Evolutionary conservation across 2,888 invertebrate genomes (phyloP), one percentile per base, ranked within the genome.

Genomic region (Platycheirus rosarum): DNA sequence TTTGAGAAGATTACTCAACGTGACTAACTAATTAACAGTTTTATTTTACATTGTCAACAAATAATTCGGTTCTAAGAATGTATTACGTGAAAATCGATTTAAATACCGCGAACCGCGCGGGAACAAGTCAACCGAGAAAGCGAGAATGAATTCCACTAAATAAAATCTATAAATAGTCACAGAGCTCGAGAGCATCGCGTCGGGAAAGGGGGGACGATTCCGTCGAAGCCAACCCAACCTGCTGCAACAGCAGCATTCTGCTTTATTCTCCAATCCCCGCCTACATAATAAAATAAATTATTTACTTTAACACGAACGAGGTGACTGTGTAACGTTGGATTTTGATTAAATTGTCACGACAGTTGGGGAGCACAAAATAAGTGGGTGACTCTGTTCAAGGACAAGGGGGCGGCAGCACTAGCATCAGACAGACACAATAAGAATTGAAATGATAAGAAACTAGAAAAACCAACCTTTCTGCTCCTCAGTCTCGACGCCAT

Each of bases 401-500:
- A 44, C 60, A 60, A 60, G 37, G 18, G n/a, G 20, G 7, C 20
- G 55, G n/a, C 20, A 35, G 14, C n/a, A 29, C 16, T 29, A n/a
- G 9, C 11, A 53, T 13, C 3, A 62, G 14, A 37, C 13, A 14
- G 8, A 9, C 16, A 6, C 9, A 29, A 20, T 23, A 3, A 44
- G 26, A 37, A 44, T 23, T 32, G 8, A 14, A 18, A 37, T 11
- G 6, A 32, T n/a, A n/a, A n/a, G n/a, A n/a, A n/a, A n/a, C n/a
- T n/a, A n/a, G n/a, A n/a, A 26, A n/a, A 26, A n/a, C 29, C 23
- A 44, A 90, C 92, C 92, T 88, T 92, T 92, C 85, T 92, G 92
- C 85, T 94, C 94, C 71, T 93, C 93, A 8, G 93, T 92, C 87
- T 94, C 91, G 40, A 93, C 92, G 76, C 93, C 93, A 32, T 93